Conservation (phyloP, 1,140 invertebrate species). For the Pogonus chalceus region DNA sequence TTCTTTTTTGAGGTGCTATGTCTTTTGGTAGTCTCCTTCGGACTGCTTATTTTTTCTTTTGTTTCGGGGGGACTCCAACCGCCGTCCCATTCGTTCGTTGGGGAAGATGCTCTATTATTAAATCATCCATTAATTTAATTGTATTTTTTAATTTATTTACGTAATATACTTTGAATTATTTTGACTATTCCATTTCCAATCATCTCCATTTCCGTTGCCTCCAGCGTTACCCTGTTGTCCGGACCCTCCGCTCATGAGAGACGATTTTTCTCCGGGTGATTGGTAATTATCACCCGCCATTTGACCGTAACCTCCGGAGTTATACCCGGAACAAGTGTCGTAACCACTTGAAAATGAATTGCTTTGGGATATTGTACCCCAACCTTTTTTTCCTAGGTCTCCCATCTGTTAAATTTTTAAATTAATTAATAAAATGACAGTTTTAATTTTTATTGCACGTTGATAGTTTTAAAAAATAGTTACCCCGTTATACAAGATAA, state of each 20-base stretch:
- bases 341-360: conserved; percentile 38
- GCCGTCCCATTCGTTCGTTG: conserved; percentile 15
- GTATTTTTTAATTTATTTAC: conserved; percentile 8
- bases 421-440: conserved; percentile 10
- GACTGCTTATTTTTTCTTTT: conserved; percentile 8
- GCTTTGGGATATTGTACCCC: conserved; percentile 51
- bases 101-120: conserved; percentile 8
- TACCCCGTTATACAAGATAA: conserved; percentile 9
- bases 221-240: not conserved
- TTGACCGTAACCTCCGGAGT: conserved; percentile 41
- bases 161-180: conserved; percentile 28
- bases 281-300: conserved; percentile 35
- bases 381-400: conserved; percentile 57
- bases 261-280: conserved; percentile 42
- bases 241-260: conserved; percentile 29
- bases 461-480: no score
- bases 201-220: conserved; percentile 31
- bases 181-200: conserved; percentile 33
- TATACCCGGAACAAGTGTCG: conserved; percentile 28
- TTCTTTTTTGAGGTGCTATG: conserved; percentile 18
- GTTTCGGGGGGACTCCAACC: conserved; percentile 4
- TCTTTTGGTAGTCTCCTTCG: conserved; percentile 6
- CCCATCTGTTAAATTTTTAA: conserved; percentile 43
- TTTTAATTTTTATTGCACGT: conserved; percentile 7
- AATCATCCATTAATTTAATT: conserved; percentile 1